Conservation (phyloP, 2,113 vertebrate species). For the Glareola pratincola region DNA sequence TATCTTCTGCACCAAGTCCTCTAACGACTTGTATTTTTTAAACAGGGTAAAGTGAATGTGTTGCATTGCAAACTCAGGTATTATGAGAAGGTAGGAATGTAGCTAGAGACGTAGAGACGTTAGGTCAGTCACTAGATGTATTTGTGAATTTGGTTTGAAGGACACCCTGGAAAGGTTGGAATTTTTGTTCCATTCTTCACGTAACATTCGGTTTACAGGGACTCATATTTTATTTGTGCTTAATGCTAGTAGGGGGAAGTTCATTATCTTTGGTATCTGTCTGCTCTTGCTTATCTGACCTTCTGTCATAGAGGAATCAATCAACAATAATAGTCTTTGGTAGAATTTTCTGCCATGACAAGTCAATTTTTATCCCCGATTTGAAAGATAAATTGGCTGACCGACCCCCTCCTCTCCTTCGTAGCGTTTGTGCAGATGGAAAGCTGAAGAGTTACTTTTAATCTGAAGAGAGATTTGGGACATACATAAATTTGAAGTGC, state of each 20-base stretch:
- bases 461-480: background rate
- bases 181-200: slow-evolving; percentile 69
- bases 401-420: slow-evolving; percentile 56
- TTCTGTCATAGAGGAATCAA: slow-evolving; percentile 57
- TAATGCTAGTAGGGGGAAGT: slow-evolving; percentile 66
- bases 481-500: slow-evolving; percentile 21
- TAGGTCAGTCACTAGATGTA: slow-evolving; percentile 87
- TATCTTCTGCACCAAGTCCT: slow-evolving; percentile 83
- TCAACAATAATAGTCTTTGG: slow-evolving; percentile 62
- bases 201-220: slow-evolving; percentile 67
- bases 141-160: slow-evolving; percentile 84
- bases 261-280: slow-evolving; percentile 62
- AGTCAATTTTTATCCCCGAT: slow-evolving; percentile 63
- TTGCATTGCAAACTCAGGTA: slow-evolving; percentile 87
- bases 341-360: slow-evolving; percentile 58
- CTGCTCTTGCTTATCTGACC: slow-evolving; percentile 64
- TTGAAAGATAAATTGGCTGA: slow-evolving; percentile 47
- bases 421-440: slow-evolving; percentile 11
- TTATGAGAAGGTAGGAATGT: slow-evolving; percentile 79
- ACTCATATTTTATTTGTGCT: slow-evolving; percentile 71
- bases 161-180: slow-evolving; percentile 72
- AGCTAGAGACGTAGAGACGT: slow-evolving; percentile 75
- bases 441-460: slow-evolving; percentile 56
- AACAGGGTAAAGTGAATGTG: slow-evolving; percentile 98
- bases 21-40: slow-evolving; percentile 80